Evolutionary conservation across 2,797 vertebrate genomes (phyloP).

Genomic region (Amblyraja radiata): DNA sequence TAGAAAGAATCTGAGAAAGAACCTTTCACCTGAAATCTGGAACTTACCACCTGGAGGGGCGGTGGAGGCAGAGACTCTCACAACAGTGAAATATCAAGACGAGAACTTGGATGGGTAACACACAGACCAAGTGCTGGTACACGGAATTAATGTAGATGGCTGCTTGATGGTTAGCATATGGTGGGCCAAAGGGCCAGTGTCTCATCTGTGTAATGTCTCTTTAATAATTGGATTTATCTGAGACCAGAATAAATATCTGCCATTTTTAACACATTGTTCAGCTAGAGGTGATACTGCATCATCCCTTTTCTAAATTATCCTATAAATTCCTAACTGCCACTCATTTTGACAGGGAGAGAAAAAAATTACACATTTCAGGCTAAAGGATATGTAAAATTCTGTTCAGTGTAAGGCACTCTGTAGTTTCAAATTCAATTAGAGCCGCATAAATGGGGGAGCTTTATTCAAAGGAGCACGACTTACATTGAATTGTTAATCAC

Average conservation of each 20-base stretch:
- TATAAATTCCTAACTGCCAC: not conserved
- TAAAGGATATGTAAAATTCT: conserved; percentile 15
- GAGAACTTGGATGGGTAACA: no score
- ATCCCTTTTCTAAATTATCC: not conserved
- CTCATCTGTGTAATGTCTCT: no score
- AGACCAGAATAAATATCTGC: not conserved
- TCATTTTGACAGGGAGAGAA: not conserved
- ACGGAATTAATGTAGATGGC: no score
- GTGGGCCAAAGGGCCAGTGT: no score
- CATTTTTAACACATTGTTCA: not conserved
- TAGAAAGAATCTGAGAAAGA: no score
- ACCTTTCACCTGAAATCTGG: no score
- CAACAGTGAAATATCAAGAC: no score
- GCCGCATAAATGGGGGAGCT: not conserved
- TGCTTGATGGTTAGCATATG: no score
- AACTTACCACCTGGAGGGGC: no score
- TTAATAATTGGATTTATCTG: not conserved
- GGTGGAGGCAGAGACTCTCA: no score
- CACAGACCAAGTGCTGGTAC: no score
- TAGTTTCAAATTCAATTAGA: not conserved
- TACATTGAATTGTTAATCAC: conserved; percentile 29
- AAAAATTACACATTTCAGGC: not conserved
- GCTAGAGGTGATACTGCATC: not conserved
- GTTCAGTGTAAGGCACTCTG: not conserved
- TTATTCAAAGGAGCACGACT: conserved; percentile 9